Conservation (phyloP, 2,888 invertebrate species). For the Xylocampa areola region DNA sequence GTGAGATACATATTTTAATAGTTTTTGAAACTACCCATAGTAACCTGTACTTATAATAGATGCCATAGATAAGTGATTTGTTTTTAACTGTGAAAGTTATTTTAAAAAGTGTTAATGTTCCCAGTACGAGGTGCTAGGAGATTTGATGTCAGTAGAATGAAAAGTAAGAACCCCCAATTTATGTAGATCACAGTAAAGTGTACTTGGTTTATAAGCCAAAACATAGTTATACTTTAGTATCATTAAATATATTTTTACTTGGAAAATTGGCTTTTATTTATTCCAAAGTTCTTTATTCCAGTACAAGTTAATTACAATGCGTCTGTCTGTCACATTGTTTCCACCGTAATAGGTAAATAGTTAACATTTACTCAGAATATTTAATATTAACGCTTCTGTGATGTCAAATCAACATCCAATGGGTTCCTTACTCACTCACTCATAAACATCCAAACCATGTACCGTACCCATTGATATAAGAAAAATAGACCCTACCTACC, state of each 20-base stretch:
- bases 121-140: conserved; percentile 72
- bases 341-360: no score
- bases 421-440: no score
- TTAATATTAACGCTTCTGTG: no score
- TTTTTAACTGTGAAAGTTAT: conserved; percentile 35
- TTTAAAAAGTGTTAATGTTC: conserved; percentile 45
- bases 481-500: no score
- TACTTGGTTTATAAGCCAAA: conserved; percentile 72
- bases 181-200: conserved; percentile 58
- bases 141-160: conserved; percentile 58
- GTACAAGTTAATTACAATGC: no score
- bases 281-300: not conserved
- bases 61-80: conserved; percentile 55
- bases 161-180: conserved; percentile 65
- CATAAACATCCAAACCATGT: no score
- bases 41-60: conserved; percentile 58
- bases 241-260: conserved; percentile 84
- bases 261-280: conserved; percentile 45
- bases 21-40: conserved; percentile 59
- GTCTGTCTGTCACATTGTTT: no score
- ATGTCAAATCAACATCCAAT: no score
- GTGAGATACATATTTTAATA: conserved; percentile 59
- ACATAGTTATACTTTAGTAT: conserved; percentile 68
- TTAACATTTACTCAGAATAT: no score
- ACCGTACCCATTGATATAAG: no score